These are phyloP conservation scores for Aquatica leii DNA, from an alignment of 2,888 invertebrate species.

Conservation along the genomic window DNA sequence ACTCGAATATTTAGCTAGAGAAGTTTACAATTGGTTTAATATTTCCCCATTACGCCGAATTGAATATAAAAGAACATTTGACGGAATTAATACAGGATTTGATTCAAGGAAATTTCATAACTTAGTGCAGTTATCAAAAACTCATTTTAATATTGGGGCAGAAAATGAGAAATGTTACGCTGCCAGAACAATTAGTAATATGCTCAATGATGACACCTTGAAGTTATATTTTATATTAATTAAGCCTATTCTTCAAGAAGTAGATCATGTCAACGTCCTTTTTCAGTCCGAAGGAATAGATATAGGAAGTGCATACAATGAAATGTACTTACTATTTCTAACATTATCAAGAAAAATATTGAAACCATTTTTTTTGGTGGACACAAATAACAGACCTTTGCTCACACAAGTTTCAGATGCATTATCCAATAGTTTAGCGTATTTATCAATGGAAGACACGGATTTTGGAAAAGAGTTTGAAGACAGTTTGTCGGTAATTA, in stretches of 20 bases:
- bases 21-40: too few species aligned
- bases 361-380: not conserved
- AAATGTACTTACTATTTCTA: too few species aligned
- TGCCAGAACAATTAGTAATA: not conserved
- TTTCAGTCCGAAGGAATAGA: not conserved
- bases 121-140: not conserved
- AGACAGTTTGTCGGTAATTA: not conserved
- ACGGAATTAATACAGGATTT: not conserved
- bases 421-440: too few species aligned
- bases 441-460: too few species aligned
- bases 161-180: not conserved
- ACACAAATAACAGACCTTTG: too few species aligned
- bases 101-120: not conserved
- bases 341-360: too few species aligned
- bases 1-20: not conserved
- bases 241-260: not conserved
- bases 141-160: not conserved
- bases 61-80: not conserved
- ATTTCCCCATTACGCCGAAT: not conserved
- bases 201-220: not conserved
- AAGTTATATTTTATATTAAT: not conserved
- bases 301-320: too few species aligned
- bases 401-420: too few species aligned
- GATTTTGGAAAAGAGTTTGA: not conserved
- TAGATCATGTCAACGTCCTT: not conserved